Percentiles rank a stretch among this genome's conserved stretches.
phyloP scores from a whole-genome alignment of 2,888 invertebrate genomes.

The Orthosia gracilis region DNA sequence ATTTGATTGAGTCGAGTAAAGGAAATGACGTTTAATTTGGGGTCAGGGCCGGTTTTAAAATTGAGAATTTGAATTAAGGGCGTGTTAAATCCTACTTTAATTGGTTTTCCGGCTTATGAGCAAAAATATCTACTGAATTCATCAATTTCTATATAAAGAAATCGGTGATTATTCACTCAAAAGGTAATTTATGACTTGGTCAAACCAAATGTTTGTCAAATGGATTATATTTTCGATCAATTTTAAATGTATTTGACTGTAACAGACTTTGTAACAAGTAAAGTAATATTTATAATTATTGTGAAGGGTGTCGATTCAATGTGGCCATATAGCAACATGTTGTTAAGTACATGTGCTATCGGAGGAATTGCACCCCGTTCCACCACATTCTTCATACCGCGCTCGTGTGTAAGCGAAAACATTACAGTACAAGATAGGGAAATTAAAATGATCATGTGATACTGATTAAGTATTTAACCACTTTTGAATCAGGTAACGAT shows the following conservation, averaged over 20 bases:
- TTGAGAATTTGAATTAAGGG: too few relatives aligned
- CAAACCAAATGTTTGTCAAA: neutral
- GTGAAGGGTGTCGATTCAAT: constrained; percentile 18
- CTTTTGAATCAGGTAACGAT: neutral
- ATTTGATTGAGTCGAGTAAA: too few relatives aligned
- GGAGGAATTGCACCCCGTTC: constrained; percentile 25
- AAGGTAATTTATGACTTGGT: too few relatives aligned
- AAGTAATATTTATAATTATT: constrained; percentile 3
- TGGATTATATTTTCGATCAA: neutral
- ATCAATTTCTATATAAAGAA: too few relatives aligned
- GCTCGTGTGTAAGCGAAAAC: constrained; percentile 21
- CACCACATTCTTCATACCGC: constrained; percentile 41
- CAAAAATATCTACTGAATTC: too few relatives aligned
- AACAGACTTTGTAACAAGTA: neutral
- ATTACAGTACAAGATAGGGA: constrained; percentile 18
- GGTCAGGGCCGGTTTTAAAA: too few relatives aligned
- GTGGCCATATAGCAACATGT: constrained; percentile 17
- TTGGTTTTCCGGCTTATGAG: too few relatives aligned
- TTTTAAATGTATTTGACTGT: neutral
- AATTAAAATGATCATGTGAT: constrained; percentile 28
- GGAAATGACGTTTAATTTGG: too few relatives aligned
- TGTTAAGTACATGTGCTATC: constrained; percentile 6
- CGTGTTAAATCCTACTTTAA: too few relatives aligned
- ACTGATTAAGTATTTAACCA: neutral
- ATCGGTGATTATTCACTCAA: too few relatives aligned